Evolutionary conservation across 2,113 vertebrate species (phyloP), one percentile per base, ranked within the genome.

Genomic region (Micronycteris hirsuta): DNA sequence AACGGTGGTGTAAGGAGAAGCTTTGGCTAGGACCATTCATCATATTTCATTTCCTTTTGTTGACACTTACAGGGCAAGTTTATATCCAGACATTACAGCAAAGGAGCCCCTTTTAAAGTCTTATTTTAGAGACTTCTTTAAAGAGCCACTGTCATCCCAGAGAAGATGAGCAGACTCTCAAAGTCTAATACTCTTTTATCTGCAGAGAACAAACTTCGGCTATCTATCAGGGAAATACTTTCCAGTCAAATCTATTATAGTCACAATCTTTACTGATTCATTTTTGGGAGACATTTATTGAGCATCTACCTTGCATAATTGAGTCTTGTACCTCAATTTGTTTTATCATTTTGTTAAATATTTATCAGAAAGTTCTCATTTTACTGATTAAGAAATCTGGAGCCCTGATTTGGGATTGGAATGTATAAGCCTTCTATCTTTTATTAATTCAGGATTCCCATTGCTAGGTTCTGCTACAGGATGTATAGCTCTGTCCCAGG

Each of bases 301-400:
- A 80, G 45, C 22, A 61, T 65, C 52, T 68, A 47, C 33, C 26
- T 91, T 93, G 70, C 43, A 43, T 63, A 70, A 61, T 16, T 56
- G 22, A 54, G 14, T 73, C 89, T 89, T 92, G 68, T 84, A 68
- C 26, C 28, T 93, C 76, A 28, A 65, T 76, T 91, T 17, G 19
- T 65, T 76, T 88, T 81, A 91, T 95, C 52, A 82, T 10, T 82
- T 87, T 88, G 13, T 93, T 33, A 82, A 74, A 15, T 88, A 93
- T 63, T 90, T 80, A 94, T 91, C 61, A 71, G 77, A 26, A 71
- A n/a, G 31, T 58, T 73, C 31, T 81, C 15, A 63, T 91, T 93
- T 94, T 76, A 16, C 36, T 67, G 19, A 65, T 82, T 56, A 85
- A 85, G 78, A 93, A 71, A 82, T 77, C 14, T 45, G 33, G 63